Conservation (phyloP, 2,888 invertebrate species). For the Cephus rjabovi region DNA sequence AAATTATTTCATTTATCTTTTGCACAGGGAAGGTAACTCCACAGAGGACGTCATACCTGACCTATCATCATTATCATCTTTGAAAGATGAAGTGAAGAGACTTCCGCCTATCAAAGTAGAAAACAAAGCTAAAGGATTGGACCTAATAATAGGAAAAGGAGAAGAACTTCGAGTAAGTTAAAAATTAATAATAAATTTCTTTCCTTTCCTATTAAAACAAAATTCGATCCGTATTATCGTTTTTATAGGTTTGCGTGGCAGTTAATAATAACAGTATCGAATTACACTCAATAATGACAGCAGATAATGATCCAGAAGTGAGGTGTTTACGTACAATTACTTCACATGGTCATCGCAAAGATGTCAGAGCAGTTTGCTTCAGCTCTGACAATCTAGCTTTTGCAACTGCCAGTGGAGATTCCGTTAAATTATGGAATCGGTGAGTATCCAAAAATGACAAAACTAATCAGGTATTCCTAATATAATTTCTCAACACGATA, state of each 20-base stretch:
- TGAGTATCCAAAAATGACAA: conserved; percentile 50
- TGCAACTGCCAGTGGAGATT: conserved; percentile 87
- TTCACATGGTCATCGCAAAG: conserved; percentile 88
- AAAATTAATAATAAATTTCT: not conserved
- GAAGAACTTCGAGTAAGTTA: conserved; percentile 74
- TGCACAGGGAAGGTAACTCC: conserved; percentile 37
- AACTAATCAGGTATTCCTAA: not conserved
- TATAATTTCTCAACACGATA: conserved; percentile 6
- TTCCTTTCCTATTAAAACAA: not conserved
- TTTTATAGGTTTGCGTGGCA: conserved; percentile 69
- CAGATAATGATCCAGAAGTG: conserved; percentile 71
- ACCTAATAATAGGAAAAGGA: conserved; percentile 77
- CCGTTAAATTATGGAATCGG: conserved; percentile 95
- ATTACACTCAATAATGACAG: conserved; percentile 72
- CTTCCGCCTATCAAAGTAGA: conserved; percentile 75
- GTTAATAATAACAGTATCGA: conserved; percentile 82
- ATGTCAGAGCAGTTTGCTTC: conserved; percentile 88
- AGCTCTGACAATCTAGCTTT: conserved; percentile 92
- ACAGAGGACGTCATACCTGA: conserved; percentile 59
- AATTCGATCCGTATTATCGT: not conserved
- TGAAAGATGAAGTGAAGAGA: conserved; percentile 81
- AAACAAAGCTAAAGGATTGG: conserved; percentile 77
- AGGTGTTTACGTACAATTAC: conserved; percentile 75
- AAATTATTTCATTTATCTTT: not conserved
- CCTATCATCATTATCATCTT: conserved; percentile 68